These are phyloP conservation scores for Plecturocebus donacophilus DNA, from an alignment of 2,113 vertebrate species.

Conservation along the genomic window DNA sequence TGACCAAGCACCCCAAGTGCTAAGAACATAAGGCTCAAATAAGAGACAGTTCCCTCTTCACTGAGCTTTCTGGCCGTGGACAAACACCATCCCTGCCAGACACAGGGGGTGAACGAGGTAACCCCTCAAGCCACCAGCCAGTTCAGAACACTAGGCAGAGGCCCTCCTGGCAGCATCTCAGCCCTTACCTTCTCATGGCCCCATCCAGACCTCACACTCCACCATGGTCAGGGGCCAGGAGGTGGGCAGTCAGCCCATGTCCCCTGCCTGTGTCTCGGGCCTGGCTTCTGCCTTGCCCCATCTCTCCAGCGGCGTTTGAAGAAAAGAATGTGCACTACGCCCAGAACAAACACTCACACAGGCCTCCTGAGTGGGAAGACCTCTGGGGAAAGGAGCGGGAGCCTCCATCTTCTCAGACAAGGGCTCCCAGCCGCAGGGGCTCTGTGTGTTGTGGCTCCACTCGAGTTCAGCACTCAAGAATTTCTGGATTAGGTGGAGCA, in stretches of 20 bases:
- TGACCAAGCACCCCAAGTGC: not conserved
- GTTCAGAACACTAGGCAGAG: not conserved
- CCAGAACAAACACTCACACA: conserved; percentile 64
- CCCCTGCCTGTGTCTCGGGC: conserved; percentile 42
- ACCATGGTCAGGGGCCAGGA: not conserved
- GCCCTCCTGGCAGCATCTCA: not conserved
- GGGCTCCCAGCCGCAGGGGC: not conserved
- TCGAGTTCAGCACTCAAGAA: not conserved
- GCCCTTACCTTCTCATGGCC: not conserved
- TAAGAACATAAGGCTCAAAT: not conserved
- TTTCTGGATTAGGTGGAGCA: not conserved
- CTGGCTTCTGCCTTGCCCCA: conserved; percentile 20
- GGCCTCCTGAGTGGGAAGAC: conserved; percentile 23
- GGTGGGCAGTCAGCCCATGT: not conserved
- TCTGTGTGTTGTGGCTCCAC: not conserved
- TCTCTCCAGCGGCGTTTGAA: conserved; percentile 61
- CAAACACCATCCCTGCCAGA: not conserved
- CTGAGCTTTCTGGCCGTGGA: not conserved
- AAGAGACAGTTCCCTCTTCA: not conserved
- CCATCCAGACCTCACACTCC: not conserved
- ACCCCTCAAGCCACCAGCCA: not conserved
- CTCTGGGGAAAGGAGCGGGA: not conserved
- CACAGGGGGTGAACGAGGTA: not conserved
- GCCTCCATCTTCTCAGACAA: not conserved
- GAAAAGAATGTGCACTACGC: conserved; percentile 66